These are phyloP conservation scores for Eretmochelys imbricata DNA, from an alignment of 2,113 vertebrate genomes.

Conservation along the genomic window DNA sequence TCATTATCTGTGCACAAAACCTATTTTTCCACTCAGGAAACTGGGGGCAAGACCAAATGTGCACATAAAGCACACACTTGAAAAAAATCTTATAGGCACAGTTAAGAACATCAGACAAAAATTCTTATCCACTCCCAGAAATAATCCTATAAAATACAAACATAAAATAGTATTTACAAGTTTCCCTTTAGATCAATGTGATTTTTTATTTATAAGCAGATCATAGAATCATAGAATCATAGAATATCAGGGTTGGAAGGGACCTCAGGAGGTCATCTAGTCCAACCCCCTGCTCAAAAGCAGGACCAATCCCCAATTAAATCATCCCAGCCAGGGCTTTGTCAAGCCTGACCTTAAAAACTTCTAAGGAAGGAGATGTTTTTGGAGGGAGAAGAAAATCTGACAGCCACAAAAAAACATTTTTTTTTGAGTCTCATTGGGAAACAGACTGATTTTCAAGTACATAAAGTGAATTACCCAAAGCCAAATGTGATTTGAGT, in stretches of 20 bases:
- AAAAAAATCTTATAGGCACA: background rate
- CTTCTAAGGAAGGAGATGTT: background rate
- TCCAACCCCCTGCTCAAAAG: no score
- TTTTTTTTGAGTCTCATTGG: slow-evolving; percentile 35
- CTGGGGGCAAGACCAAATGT: background rate
- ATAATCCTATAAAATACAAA: background rate
- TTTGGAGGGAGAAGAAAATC: slow-evolving; percentile 41
- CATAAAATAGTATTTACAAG: slow-evolving; percentile 5
- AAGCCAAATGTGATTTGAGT: slow-evolving; percentile 64
- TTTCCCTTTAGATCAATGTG: background rate
- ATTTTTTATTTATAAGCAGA: background rate
- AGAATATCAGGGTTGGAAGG: no score
- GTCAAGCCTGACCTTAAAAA: no score
- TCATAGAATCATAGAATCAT: no score
- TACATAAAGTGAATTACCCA: slow-evolving; percentile 62
- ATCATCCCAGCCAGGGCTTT: no score
- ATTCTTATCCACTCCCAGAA: background rate
- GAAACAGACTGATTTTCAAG: slow-evolving; percentile 33
- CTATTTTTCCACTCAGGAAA: slow-evolving; percentile 12
- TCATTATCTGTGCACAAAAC: background rate
- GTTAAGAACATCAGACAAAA: slow-evolving; percentile 10
- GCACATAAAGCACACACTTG: background rate
- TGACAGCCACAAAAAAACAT: slow-evolving; percentile 15
- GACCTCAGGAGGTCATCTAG: no score
- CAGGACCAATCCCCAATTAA: no score